Percentiles rank a stretch among this genome's conserved stretches.
Conservation (phyloP, 2,888 invertebrate species). For the Spicauda simplicius region DNA sequence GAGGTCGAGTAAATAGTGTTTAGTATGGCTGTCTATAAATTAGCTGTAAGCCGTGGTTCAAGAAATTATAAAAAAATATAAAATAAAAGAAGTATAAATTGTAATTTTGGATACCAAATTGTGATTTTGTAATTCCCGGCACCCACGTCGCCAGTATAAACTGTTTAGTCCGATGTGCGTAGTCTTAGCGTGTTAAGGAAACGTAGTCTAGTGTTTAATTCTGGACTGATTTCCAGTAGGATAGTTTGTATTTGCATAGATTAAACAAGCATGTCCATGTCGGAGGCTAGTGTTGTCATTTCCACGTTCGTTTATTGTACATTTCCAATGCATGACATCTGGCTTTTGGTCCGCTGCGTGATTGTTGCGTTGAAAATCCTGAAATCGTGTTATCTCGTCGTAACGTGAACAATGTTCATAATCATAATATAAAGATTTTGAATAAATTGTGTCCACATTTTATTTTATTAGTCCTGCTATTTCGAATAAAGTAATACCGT, state of each 20-base stretch:
- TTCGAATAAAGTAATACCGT: background rate
- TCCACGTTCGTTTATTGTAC: background rate
- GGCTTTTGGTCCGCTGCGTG: background rate
- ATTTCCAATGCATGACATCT: background rate
- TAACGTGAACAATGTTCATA: slow-evolving; percentile 40
- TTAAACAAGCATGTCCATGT: slow-evolving; percentile 3
- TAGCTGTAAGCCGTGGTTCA: too few species aligned
- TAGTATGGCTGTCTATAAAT: too few species aligned
- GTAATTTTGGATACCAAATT: background rate
- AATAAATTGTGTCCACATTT: slow-evolving; percentile 45
- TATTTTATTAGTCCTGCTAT: slow-evolving; percentile 41
- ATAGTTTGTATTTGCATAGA: slow-evolving; percentile 27
- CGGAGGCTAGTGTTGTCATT: too few species aligned
- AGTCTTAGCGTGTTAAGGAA: slow-evolving; percentile 51
- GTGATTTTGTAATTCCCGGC: background rate
- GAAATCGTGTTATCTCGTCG: background rate
- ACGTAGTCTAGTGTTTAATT: slow-evolving; percentile 46
- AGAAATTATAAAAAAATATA: background rate
- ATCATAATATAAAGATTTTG: slow-evolving; percentile 44
- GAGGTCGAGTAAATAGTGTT: too few species aligned
- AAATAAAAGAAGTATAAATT: background rate
- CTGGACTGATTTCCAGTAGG: slow-evolving; percentile 38
- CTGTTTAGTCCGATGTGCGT: slow-evolving; percentile 35
- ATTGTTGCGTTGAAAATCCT: background rate
- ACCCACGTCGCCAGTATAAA: background rate